Evolutionary conservation across 2,797 vertebrate genomes (phyloP).

Genomic region (Chrysocyon brachyurus): DNA sequence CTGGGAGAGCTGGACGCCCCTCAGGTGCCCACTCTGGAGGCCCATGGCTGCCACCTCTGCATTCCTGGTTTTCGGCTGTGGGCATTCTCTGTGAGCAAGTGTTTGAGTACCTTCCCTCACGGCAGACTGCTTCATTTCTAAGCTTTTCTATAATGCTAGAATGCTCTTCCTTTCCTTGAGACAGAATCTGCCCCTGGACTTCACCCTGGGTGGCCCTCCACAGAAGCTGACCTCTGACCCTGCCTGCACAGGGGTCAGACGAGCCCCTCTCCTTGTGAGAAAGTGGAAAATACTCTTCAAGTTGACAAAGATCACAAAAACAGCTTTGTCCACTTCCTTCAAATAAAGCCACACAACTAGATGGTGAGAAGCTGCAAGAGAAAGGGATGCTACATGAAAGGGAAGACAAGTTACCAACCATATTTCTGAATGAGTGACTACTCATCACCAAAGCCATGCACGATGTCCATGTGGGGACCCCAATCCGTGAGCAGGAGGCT

Average conservation of each 20-base stretch:
- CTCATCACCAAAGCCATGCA: not conserved
- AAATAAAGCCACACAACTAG: not conserved
- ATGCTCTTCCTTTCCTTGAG: not conserved
- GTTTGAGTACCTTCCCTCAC: not conserved
- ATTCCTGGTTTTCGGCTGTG: not conserved
- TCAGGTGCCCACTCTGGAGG: accelerated
- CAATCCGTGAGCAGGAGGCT: not conserved
- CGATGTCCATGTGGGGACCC: not conserved
- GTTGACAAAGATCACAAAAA: not conserved
- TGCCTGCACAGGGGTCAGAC: not conserved
- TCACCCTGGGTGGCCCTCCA: not conserved
- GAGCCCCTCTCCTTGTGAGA: not conserved
- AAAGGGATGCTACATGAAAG: accelerated
- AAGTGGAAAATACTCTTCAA: not conserved
- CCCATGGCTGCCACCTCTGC: accelerated
- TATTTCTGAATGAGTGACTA: accelerated
- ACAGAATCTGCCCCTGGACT: not conserved
- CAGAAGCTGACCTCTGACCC: not conserved
- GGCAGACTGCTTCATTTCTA: accelerated
- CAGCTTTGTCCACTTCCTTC: not conserved
- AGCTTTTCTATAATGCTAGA: not conserved
- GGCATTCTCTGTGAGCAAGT: not conserved
- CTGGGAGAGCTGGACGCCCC: not conserved
- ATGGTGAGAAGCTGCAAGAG: not conserved
- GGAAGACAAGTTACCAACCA: not conserved